Conservation (phyloP, 2,888 invertebrate genomes). For the Hipparchia sbordonii region DNA sequence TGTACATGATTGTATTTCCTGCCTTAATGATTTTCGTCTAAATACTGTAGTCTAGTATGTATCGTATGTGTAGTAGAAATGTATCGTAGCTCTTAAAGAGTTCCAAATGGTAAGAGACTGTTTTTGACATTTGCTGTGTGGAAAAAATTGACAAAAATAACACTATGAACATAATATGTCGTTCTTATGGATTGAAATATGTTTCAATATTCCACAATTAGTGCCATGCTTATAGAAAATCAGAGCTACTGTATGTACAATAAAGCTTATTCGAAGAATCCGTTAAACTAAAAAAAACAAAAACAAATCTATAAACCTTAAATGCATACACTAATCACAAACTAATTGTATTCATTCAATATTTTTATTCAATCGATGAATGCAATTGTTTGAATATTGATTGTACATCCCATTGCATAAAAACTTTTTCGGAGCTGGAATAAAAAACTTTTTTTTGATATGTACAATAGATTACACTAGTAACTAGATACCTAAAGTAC, state of each 20-base stretch:
- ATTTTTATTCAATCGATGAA: not conserved
- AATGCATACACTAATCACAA: conserved; percentile 53
- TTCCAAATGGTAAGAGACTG: no score
- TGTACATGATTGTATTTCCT: no score
- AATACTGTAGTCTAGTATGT: no score
- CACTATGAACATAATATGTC: no score
- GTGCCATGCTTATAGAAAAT: not conserved
- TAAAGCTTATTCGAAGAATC: conserved; percentile 45
- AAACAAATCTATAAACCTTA: conserved; percentile 53
- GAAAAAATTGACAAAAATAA: no score
- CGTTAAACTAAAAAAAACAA: conserved; percentile 45
- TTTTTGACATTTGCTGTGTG: no score
- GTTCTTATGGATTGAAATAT: no score
- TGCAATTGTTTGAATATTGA: conserved; percentile 38
- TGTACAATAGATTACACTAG: conserved; percentile 67
- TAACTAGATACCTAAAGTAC: conserved; percentile 46
- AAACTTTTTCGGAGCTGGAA: conserved; percentile 47
- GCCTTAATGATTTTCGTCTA: no score
- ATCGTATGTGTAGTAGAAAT: no score
- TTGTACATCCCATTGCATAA: conserved; percentile 62
- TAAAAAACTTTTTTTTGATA: conserved; percentile 63
- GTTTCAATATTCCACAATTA: no score
- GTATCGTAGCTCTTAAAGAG: no score
- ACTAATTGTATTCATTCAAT: conserved; percentile 8
- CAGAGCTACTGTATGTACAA: conserved; percentile 34